Evolutionary conservation across 2,113 vertebrate genomes (phyloP).

Genomic region (Danio rerio): DNA sequence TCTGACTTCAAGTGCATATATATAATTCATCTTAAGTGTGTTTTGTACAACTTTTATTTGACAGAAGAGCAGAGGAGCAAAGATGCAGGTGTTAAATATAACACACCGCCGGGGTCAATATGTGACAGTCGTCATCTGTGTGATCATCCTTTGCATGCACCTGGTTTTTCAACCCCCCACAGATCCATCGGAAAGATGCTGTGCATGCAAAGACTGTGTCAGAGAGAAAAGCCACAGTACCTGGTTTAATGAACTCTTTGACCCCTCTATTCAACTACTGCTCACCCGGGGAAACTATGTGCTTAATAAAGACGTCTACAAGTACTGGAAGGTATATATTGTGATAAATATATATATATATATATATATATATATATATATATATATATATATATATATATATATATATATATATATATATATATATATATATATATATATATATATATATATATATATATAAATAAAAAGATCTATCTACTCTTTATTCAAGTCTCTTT

Average conservation of each 20-base stretch:
- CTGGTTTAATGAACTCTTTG: conserved; percentile 41
- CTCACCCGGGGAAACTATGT: conserved; percentile 24
- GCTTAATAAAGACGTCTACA: neutral
- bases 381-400: too few species aligned
- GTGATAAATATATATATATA: too few species aligned
- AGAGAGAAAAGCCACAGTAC: neutral
- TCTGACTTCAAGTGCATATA: too few species aligned
- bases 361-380: too few species aligned
- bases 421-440: too few species aligned
- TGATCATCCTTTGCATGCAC: neutral
- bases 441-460: too few species aligned
- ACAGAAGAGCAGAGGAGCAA: neutral
- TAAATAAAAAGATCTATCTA: too few species aligned
- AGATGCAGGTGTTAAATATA: neutral
- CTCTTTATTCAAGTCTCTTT: neutral
- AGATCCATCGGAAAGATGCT: neutral
- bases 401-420: too few species aligned
- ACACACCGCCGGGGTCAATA: too few species aligned
- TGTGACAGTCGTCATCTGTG: neutral
- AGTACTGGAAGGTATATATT: conserved; percentile 45
- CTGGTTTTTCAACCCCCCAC: neutral
- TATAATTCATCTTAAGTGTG: too few species aligned
- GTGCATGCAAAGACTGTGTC: conserved; percentile 34
- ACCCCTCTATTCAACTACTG: conserved; percentile 23
- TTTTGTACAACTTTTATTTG: neutral